Conservation (phyloP, 2,113 vertebrate genomes). For the Cervus canadensis region DNA sequence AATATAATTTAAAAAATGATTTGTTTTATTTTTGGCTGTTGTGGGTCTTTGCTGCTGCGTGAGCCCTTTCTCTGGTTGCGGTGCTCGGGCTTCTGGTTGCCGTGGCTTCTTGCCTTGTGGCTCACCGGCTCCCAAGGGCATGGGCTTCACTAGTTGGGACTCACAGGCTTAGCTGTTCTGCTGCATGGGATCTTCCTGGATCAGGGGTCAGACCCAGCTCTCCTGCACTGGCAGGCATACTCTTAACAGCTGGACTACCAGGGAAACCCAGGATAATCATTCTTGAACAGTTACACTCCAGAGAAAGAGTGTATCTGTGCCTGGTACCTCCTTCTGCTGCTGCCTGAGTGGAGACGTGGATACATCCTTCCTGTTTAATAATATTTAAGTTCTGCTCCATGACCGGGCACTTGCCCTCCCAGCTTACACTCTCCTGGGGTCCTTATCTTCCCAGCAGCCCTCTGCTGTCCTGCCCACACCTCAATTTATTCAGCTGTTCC, state of each 20-base stretch:
- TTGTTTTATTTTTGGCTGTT: neutral
- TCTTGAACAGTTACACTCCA: neutral
- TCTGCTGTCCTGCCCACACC: neutral
- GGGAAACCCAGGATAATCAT: neutral
- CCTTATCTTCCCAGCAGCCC: neutral
- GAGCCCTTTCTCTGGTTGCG: no score
- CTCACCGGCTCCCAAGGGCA: fast-evolving
- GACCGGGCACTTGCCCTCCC: neutral
- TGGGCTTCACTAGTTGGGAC: no score
- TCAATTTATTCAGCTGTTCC: neutral
- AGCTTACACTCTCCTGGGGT: neutral
- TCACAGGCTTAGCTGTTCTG: neutral
- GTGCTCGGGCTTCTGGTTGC: neutral
- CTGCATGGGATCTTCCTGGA: neutral
- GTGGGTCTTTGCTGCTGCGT: fast-evolving
- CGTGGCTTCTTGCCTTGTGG: fast-evolving
- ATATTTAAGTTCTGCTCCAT: neutral
- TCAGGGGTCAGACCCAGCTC: neutral
- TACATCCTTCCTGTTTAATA: neutral
- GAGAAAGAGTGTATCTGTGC: neutral
- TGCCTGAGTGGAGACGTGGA: no score
- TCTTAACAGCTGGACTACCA: neutral
- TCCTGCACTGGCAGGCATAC: neutral
- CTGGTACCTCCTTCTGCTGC: neutral
- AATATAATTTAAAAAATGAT: neutral